These are phyloP conservation scores for Seriola rivoliana DNA, from an alignment of 2,113 vertebrate species.

Conservation along the genomic window DNA sequence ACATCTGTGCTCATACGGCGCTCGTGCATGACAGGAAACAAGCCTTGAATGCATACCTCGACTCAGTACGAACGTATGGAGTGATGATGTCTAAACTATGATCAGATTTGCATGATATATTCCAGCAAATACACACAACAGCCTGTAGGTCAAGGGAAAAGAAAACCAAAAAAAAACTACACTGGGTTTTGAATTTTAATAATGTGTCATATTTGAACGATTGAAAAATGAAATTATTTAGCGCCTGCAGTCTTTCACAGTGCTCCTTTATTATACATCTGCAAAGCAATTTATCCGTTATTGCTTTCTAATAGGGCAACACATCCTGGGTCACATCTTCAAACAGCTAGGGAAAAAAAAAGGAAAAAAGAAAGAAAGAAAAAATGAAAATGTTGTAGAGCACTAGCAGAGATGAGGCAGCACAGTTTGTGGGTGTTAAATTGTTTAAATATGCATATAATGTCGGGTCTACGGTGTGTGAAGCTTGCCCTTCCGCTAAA, in stretches of 20 bases:
- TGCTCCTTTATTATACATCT: constrained; percentile 47
- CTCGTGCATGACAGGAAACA: constrained; percentile 45
- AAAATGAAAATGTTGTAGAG: constrained; percentile 4
- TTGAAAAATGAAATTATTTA: constrained; percentile 64
- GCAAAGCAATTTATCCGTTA: constrained; percentile 61
- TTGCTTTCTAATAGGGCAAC: constrained; percentile 67
- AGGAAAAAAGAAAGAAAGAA: not conserved
- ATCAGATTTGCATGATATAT: constrained; percentile 33
- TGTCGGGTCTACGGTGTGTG: constrained; percentile 30
- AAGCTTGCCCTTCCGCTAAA: constrained; percentile 53
- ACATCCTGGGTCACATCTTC: constrained; percentile 59
- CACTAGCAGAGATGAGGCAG: constrained; percentile 40
- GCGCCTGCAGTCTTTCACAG: constrained; percentile 46
- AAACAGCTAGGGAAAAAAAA: constrained; percentile 39
- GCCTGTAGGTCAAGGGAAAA: constrained; percentile 12
- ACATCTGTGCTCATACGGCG: constrained; percentile 52
- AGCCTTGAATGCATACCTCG: constrained; percentile 26
- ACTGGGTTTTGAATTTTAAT: constrained; percentile 51
- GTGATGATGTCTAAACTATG: constrained; percentile 26
- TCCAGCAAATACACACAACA: constrained; percentile 29
- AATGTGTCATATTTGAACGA: constrained; percentile 59
- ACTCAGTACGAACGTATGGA: constrained; percentile 24
- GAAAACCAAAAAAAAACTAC: not conserved
- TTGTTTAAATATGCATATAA: constrained; percentile 70
- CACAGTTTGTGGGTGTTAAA: constrained; percentile 54